Evolutionary conservation across 2,113 vertebrate species (phyloP).

Genomic region (Onychostoma macrolepis): DNA sequence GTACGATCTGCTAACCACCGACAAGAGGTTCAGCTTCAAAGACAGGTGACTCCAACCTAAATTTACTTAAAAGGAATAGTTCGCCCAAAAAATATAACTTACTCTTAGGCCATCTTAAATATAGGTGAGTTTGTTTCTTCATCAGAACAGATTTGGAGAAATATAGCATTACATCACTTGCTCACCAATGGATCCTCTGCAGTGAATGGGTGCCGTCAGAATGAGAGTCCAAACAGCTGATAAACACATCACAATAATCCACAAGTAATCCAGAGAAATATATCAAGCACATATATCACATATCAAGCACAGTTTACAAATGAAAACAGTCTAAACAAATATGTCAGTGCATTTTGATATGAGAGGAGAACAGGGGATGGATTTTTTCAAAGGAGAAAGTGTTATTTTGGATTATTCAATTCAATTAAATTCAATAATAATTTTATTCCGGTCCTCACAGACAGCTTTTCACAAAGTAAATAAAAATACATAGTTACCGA

Average conservation of each 20-base stretch:
- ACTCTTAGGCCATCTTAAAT: neutral
- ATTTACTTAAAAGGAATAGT: neutral
- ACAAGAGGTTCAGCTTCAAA: conserved; percentile 87
- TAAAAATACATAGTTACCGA: too few relatives aligned
- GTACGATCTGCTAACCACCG: conserved; percentile 85
- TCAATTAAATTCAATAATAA: too few relatives aligned
- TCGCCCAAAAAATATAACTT: too few relatives aligned
- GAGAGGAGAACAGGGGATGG: neutral
- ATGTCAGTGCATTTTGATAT: too few relatives aligned
- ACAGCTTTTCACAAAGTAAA: too few relatives aligned
- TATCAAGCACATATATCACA: too few relatives aligned
- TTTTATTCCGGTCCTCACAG: too few relatives aligned
- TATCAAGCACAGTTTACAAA: too few relatives aligned
- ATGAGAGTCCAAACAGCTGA: too few relatives aligned
- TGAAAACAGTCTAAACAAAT: too few relatives aligned
- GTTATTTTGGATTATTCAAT: neutral
- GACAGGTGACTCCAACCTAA: conserved; percentile 76
- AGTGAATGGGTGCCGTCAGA: neutral
- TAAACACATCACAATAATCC: neutral
- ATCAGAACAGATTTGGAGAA: neutral
- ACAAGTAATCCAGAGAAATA: too few relatives aligned
- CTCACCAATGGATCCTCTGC: too few relatives aligned
- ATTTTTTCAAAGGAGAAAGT: neutral
- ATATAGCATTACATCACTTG: neutral
- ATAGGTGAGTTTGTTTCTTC: neutral